phyloP scores from a whole-genome alignment of 2,888 invertebrate species.

The Phortica magna region DNA sequence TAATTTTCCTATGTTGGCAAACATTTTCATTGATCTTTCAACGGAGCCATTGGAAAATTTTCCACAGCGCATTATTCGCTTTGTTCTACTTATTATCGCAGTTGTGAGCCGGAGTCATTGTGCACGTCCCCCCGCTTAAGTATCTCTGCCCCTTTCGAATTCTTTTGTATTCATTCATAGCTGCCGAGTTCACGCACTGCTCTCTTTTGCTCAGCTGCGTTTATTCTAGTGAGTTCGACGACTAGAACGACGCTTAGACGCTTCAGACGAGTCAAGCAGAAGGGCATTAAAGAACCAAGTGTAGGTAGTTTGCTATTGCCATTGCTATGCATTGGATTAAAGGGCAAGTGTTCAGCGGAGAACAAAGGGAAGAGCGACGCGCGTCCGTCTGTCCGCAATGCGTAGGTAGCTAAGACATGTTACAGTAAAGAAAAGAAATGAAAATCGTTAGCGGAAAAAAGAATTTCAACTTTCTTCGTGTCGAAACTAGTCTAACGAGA shows the following conservation, averaged over 20 bases:
- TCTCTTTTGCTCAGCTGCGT: not conserved
- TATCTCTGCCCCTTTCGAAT: not conserved
- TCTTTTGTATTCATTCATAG: slow-evolving; percentile 15
- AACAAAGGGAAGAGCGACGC: slow-evolving; percentile 19
- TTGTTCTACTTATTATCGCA: not conserved
- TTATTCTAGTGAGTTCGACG: not conserved
- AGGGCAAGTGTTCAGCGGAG: slow-evolving; percentile 7
- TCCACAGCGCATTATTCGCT: slow-evolving; percentile 7
- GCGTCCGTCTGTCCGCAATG: no score
- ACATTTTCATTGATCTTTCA: slow-evolving; percentile 3
- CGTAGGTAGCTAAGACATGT: slow-evolving; percentile 17
- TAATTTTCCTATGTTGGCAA: not conserved
- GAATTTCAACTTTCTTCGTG: slow-evolving; percentile 23
- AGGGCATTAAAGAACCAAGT: no score
- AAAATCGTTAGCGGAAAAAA: not conserved
- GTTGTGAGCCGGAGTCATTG: not conserved
- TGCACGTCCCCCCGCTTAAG: not conserved
- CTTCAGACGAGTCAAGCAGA: no score
- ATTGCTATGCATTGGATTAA: not conserved
- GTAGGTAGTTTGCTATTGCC: no score
- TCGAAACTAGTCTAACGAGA: slow-evolving; percentile 20
- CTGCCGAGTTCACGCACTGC: not conserved
- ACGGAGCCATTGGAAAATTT: slow-evolving; percentile 5
- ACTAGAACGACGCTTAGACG: not conserved
- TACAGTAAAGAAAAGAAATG: not conserved